These are phyloP conservation scores for Platycercus adscitus DNA, from an alignment of 2,113 vertebrate genomes.

Conservation along the genomic window DNA sequence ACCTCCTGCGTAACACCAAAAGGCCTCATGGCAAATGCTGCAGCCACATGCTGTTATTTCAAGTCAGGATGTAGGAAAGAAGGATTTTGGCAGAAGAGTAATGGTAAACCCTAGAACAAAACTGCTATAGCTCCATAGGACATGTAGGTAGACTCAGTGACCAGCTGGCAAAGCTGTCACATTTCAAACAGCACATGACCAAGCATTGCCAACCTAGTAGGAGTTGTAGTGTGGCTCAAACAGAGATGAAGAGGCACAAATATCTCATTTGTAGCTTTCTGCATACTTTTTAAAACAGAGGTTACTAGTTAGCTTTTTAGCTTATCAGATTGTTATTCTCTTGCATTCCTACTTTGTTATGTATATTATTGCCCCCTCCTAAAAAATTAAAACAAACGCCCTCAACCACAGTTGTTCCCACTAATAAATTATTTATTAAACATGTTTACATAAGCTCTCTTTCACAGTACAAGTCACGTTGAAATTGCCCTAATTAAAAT, in stretches of 20 bases:
- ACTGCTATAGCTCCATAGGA: neutral
- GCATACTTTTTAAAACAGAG: neutral
- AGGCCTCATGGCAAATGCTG: accelerated
- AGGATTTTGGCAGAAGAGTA: neutral
- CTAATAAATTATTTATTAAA: conserved; percentile 4
- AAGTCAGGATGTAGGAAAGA: neutral
- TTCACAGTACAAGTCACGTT: neutral
- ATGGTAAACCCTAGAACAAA: neutral
- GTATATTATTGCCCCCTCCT: neutral
- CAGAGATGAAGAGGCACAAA: neutral
- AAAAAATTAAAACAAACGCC: neutral
- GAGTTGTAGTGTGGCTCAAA: neutral
- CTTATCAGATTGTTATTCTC: neutral
- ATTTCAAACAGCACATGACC: neutral
- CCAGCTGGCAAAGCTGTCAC: neutral
- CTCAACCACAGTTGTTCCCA: neutral
- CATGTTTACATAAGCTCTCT: neutral
- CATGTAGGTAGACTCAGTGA: neutral
- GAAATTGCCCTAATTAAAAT: conserved; percentile 37
- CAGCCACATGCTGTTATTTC: neutral
- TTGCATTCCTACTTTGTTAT: neutral
- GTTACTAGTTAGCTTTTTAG: neutral
- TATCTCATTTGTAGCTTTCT: neutral
- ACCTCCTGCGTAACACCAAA: neutral
- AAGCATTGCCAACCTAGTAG: neutral